phyloP scores from a whole-genome alignment of 1,140 invertebrate species.

The Pararge aegeria region DNA sequence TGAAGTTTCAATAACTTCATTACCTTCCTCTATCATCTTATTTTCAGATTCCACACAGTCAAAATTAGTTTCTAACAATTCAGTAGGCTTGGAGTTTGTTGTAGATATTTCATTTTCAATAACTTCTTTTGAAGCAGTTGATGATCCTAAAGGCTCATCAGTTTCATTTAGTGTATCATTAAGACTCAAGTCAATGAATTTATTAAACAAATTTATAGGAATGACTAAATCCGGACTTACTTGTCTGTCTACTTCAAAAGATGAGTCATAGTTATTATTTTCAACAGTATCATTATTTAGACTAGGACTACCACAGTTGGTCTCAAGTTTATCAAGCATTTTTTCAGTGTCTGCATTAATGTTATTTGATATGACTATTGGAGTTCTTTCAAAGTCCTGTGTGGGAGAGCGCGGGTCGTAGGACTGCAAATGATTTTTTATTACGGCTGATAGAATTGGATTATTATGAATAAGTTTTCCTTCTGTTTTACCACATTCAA shows the following conservation, averaged over 20 bases:
- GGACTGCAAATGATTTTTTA: slow-evolving; percentile 70
- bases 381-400: slow-evolving; percentile 70
- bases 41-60: slow-evolving; percentile 65
- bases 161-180: slow-evolving; percentile 58
- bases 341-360: slow-evolving; percentile 40
- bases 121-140: slow-evolving; percentile 64
- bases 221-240: slow-evolving; percentile 49
- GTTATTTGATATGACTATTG: slow-evolving; percentile 55
- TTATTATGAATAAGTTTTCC: slow-evolving; percentile 70
- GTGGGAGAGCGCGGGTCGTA: slow-evolving; percentile 72
- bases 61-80: slow-evolving; percentile 76
- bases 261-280: slow-evolving; percentile 39
- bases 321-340: slow-evolving; percentile 31
- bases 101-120: slow-evolving; percentile 58
- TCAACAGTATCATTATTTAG: slow-evolving; percentile 45
- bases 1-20: slow-evolving; percentile 30
- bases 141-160: slow-evolving; percentile 63
- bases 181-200: slow-evolving; percentile 58
- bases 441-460: slow-evolving; percentile 69
- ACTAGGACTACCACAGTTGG: slow-evolving; percentile 52
- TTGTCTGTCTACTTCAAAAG: slow-evolving; percentile 39
- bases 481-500: slow-evolving; percentile 58
- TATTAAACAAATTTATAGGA: slow-evolving; percentile 65
- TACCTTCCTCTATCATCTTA: slow-evolving; percentile 48
- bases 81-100: slow-evolving; percentile 37